These are phyloP conservation scores for Gopherus flavomarginatus DNA, from an alignment of 2,113 vertebrate species.

Conservation along the genomic window DNA sequence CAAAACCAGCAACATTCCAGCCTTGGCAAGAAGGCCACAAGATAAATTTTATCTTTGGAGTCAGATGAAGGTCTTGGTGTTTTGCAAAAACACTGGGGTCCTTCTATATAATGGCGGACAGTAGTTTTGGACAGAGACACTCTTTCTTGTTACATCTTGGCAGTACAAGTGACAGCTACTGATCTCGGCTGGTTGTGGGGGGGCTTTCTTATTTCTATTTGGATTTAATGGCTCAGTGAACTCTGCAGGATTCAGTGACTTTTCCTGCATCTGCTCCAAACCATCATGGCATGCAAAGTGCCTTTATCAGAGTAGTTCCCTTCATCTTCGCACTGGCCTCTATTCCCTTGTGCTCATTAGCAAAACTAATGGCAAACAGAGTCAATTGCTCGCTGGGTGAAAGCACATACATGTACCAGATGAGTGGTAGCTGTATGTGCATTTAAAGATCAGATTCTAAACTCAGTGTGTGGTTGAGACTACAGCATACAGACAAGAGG, in stretches of 20 bases:
- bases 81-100: neutral
- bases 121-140: neutral
- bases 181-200: neutral
- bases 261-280: constrained; percentile 34
- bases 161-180: neutral
- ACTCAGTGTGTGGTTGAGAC: accelerated
- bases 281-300: neutral
- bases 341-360: neutral
- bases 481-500: accelerated
- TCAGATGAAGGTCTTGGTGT: neutral
- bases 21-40: neutral
- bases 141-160: neutral
- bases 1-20: neutral
- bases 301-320: neutral
- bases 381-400: accelerated
- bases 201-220: neutral
- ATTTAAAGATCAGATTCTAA: accelerated
- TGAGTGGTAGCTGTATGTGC: accelerated
- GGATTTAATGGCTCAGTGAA: constrained; percentile 16
- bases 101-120: neutral
- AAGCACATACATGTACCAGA: accelerated
- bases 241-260: constrained; percentile 9
- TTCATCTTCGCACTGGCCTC: neutral
- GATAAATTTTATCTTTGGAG: neutral
- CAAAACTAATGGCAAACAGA: neutral